Conservation (phyloP, 92 coral and sea anemone genomes). For the Montipora capitata region DNA sequence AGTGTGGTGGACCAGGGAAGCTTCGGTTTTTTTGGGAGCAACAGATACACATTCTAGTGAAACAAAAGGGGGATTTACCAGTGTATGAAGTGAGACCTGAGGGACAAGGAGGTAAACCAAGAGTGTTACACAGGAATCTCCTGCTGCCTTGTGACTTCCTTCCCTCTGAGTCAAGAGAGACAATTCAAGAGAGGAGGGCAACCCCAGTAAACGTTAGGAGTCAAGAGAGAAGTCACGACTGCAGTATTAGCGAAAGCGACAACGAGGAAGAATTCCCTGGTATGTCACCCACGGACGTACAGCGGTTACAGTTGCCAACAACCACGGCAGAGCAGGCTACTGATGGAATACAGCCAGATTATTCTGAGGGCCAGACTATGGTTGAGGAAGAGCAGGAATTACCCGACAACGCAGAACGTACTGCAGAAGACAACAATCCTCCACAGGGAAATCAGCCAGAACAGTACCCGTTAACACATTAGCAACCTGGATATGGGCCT, state of each 20-base stretch:
- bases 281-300: neutral
- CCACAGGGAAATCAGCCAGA: no score
- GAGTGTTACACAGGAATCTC: slow-evolving; percentile 71
- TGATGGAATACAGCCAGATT: neutral
- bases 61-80: slow-evolving; percentile 63
- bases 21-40: slow-evolving; percentile 70
- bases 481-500: neutral
- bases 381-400: no score
- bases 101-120: slow-evolving; percentile 34
- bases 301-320: neutral
- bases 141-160: slow-evolving; percentile 73
- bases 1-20: no score
- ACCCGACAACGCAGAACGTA: no score
- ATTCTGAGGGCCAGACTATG: no score
- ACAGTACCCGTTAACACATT: neutral
- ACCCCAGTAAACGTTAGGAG: neutral
- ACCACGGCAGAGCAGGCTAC: no score
- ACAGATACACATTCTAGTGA: slow-evolving; percentile 57
- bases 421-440: no score
- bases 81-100: no score
- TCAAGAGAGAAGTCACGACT: neutral
- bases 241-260: neutral
- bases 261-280: neutral
- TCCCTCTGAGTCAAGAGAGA: neutral
- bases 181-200: neutral